Percentiles rank a stretch among this genome's conserved stretches.
phyloP scores from a whole-genome alignment of 2,888 invertebrate genomes.

The Coelopa pilipes region DNA sequence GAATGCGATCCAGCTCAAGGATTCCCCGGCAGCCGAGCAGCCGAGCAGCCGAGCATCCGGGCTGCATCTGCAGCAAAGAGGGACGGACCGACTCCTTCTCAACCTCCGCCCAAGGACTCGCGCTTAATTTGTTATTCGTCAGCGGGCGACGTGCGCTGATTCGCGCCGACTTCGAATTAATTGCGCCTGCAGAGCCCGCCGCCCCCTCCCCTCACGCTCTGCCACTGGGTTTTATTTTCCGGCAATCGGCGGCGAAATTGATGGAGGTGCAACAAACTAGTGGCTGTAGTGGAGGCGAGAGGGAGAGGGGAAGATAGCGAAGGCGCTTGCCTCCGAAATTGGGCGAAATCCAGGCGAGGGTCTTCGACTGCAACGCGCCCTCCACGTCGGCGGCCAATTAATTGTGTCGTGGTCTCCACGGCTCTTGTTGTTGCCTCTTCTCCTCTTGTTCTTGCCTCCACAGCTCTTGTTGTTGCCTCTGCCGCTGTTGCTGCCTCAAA shows the following conservation, averaged over 20 bases:
- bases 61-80: constrained; percentile 15
- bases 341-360: too few relatives aligned
- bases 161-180: constrained; percentile 26
- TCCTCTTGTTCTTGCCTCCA: too few relatives aligned
- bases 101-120: neutral
- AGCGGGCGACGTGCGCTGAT: constrained; percentile 26
- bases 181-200: constrained; percentile 21
- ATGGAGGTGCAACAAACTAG: too few relatives aligned
- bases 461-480: neutral
- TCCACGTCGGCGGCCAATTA: too few relatives aligned
- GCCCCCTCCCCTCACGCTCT: neutral
- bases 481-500: neutral
- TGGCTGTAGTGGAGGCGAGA: too few relatives aligned
- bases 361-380: too few relatives aligned
- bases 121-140: constrained; percentile 24
- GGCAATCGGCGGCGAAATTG: neutral
- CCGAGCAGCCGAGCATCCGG: constrained; percentile 16
- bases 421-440: too few relatives aligned
- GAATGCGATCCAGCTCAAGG: constrained; percentile 19
- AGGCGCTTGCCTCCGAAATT: too few relatives aligned
- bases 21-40: constrained; percentile 24
- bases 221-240: constrained; percentile 7
- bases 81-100: constrained; percentile 2
- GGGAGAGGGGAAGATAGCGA: too few relatives aligned
- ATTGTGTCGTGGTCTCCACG: too few relatives aligned